A percentile compares a stretch with the other conserved stretches of the same genome.
Conservation (phyloP, 2,888 invertebrate genomes). For the Ceriagrion tenellum region DNA sequence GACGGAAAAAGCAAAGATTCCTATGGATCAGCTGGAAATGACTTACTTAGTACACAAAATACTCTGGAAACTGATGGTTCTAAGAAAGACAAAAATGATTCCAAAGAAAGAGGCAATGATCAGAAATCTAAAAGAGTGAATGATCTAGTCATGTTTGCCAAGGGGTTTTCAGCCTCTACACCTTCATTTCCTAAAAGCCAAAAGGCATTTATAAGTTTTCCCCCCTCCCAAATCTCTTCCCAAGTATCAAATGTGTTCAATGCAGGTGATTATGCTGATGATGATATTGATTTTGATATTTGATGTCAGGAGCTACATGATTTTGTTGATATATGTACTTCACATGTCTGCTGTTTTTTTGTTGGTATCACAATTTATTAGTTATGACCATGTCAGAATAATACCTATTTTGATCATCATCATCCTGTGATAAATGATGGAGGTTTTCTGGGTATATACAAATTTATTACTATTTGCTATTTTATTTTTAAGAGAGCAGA, state of each 20-base stretch:
- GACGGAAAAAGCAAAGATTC: background rate
- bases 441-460: background rate
- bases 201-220: background rate
- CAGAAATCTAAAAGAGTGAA: background rate
- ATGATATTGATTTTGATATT: constrained; percentile 56
- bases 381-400: too few species aligned
- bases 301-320: background rate
- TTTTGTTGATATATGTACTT: too few species aligned
- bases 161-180: constrained; percentile 1
- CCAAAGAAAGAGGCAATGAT: background rate
- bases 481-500: too few species aligned
- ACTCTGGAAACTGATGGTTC: background rate
- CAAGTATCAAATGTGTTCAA: background rate
- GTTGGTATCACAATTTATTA: background rate
- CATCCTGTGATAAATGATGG: background rate
- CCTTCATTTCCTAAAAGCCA: constrained; percentile 37
- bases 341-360: background rate
- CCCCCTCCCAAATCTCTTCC: background rate
- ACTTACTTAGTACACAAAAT: background rate
- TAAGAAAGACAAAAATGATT: background rate
- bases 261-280: constrained; percentile 54
- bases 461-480: too few species aligned
- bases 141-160: constrained; percentile 35
- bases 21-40: too few species aligned
- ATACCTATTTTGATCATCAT: background rate